Percentiles rank a stretch among this genome's conserved stretches.
Conservation (phyloP, 2,113 vertebrate genomes). For the Myrmecobius fasciatus region DNA sequence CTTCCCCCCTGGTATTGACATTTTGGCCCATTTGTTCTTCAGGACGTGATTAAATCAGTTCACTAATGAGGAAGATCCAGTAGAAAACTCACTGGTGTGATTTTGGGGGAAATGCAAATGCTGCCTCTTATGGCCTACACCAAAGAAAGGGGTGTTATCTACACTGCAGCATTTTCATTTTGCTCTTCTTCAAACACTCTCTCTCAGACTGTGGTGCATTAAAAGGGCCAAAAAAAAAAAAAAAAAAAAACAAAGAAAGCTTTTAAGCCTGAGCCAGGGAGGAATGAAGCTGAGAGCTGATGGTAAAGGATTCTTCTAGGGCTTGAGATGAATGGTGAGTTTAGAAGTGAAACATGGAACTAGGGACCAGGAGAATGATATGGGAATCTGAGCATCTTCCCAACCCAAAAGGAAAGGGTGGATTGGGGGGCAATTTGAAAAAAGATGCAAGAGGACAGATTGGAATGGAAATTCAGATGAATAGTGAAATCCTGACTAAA, state of each 20-base stretch:
- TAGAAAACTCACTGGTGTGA: slow-evolving; percentile 30
- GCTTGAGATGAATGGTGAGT: neutral
- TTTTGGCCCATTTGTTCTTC: slow-evolving; percentile 22
- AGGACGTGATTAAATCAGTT: slow-evolving; percentile 1
- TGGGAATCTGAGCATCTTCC: neutral
- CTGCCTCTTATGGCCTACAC: neutral
- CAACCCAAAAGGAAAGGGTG: neutral
- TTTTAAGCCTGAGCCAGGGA: neutral
- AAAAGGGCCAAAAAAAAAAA: neutral
- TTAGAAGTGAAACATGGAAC: neutral
- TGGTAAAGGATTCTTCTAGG: neutral
- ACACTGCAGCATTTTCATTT: slow-evolving; percentile 14
- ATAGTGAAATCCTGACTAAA: neutral
- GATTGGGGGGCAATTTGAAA: neutral
- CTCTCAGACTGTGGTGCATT: neutral
- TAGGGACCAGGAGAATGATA: neutral
- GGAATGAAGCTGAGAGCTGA: neutral
- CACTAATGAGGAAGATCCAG: slow-evolving; percentile 25
- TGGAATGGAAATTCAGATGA: neutral
- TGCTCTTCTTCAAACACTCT: neutral
- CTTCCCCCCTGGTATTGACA: neutral
- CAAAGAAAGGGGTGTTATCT: neutral
- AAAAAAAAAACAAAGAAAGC: neutral
- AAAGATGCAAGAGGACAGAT: neutral
- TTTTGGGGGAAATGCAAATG: slow-evolving; percentile 25